Base-by-base conservation (phyloP, 2,797 vertebrate genomes). In the Buphagus erythrorhynchus region DNA sequence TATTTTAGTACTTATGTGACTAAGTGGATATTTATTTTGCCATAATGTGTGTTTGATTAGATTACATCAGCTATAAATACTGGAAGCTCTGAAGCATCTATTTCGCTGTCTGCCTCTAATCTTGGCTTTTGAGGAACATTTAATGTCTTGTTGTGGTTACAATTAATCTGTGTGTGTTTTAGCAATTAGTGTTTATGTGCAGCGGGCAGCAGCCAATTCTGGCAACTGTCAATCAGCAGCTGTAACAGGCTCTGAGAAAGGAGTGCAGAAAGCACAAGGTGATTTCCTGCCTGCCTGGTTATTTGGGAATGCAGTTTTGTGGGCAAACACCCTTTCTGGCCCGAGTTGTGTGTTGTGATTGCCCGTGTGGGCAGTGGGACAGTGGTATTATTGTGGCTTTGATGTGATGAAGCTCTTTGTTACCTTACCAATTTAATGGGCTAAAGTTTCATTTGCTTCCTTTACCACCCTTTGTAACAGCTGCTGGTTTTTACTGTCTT, bases 1-100 rank as follows among this genome's bases (percentile, higher is more conserved):
- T 58, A 13, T 93, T 92, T 94, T 9, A 52, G 84, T 88, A 18
- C 52, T 88, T 81, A 2, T 57, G 58, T 95, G 92, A 90, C 89
- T 91, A 86, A 96, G 93, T 90, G 92, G 86, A 67, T 96, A 94
- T 96, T 96, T 96, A 88, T 94, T 97, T 95, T 95, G 91, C 79
- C 68, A 62, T 95, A 92, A 92, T 88, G 61, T 93, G 93, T 93
- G 36, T 94, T 96, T 95, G 90, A 94, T 96, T 93, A 91, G 68
- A 79, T 94, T 91, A 57, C 87, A 93, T 90, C 93, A 93, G 75
- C 92, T 92, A 36, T 95, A 96, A 95, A 94, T 93, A 65, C 85
- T 92, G 54, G 55, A 55, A 85, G 87, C 88, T 92, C 84, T 40
- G 36, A 84, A 94, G 83, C 87, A 38, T 89, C 65, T 77, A 1